A percentile compares a stretch with the other conserved stretches of the same genome.
Evolutionary conservation across 2,797 vertebrate species (phyloP).

Genomic region (Sitta carolinensis): DNA sequence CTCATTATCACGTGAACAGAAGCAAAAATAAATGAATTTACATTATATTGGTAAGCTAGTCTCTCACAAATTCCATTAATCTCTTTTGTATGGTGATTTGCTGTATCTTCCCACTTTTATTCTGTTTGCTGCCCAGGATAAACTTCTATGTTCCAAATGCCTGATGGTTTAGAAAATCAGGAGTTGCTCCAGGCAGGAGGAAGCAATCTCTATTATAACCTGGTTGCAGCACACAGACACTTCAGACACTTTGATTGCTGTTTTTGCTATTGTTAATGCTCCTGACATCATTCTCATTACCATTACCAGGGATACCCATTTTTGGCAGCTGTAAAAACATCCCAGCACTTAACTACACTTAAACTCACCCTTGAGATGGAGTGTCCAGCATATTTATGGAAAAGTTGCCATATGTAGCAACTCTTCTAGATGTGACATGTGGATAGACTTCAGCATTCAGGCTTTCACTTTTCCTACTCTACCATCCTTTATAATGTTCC

Average conservation of each 20-base stretch:
- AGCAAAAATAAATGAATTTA: not conserved
- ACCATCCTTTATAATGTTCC: not conserved
- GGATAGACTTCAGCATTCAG: not conserved
- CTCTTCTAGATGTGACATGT: not conserved
- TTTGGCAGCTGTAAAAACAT: not conserved
- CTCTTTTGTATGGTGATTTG: not conserved
- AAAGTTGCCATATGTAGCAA: not conserved
- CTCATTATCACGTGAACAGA: not conserved
- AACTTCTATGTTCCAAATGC: not conserved
- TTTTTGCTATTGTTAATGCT: not conserved
- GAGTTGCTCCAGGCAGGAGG: not conserved
- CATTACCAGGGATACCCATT: not conserved
- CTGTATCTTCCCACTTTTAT: not conserved
- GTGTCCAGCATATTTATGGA: not conserved
- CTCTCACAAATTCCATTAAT: not conserved
- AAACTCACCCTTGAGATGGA: not conserved
- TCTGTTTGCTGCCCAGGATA: not conserved
- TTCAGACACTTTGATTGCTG: not conserved
- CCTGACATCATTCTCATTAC: not conserved
- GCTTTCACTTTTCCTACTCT: not conserved
- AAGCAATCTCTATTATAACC: not conserved
- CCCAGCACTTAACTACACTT: not conserved
- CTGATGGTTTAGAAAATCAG: not conserved
- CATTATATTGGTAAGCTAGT: not conserved
- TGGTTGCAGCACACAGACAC: not conserved